Evolutionary conservation across 2,888 invertebrate genomes (phyloP).

Genomic region (Ichneumon xanthorius): DNA sequence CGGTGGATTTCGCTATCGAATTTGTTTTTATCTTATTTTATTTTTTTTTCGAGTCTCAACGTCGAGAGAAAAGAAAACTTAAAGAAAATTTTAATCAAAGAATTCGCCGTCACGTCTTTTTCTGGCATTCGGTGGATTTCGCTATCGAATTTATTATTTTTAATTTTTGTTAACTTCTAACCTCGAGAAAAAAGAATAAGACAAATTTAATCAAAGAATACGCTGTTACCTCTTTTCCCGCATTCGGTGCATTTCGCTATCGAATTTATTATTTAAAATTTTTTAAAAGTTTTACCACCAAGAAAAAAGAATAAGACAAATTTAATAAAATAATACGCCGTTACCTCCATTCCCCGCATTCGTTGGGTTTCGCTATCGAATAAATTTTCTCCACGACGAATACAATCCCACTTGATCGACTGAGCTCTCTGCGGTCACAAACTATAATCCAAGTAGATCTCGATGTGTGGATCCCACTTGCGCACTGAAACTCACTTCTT

Average conservation of each 20-base stretch:
- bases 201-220: neutral
- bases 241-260: neutral
- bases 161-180: neutral
- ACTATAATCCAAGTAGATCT: slow-evolving; percentile 13
- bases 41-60: no score
- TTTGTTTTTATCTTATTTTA: no score
- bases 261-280: no score
- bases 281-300: no score
- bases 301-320: no score
- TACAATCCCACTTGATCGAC: neutral
- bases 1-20: neutral
- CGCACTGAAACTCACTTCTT: no score
- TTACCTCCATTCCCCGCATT: neutral
- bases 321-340: no score
- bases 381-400: neutral
- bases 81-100: no score
- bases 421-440: neutral
- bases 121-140: no score
- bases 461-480: slow-evolving; percentile 1
- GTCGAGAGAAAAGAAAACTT: no score
- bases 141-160: no score
- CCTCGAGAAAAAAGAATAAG: slow-evolving; percentile 8
- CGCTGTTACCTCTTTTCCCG: neutral
- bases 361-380: no score
- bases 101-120: neutral